These are phyloP conservation scores for Clinocottus analis DNA, from an alignment of 2,113 vertebrate genomes.

Conservation along the genomic window DNA sequence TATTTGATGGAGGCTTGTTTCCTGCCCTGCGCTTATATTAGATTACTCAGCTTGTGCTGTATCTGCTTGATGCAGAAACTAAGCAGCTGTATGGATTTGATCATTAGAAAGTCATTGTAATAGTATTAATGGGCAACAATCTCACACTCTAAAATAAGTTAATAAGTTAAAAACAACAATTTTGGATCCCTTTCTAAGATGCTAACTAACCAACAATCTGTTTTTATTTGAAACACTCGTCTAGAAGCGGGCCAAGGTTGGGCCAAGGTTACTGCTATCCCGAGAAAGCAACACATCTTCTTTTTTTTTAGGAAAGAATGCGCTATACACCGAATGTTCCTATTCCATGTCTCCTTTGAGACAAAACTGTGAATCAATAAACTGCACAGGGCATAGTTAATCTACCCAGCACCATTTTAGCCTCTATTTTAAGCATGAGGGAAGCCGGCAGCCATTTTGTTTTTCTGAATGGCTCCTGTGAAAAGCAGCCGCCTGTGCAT, in stretches of 20 bases:
- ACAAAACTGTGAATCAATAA: constrained; percentile 71
- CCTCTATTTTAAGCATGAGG: constrained; percentile 57
- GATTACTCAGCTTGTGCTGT: constrained; percentile 51
- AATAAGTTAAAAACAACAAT: constrained; percentile 58
- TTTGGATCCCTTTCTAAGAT: constrained; percentile 43
- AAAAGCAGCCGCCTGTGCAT: constrained; percentile 73
- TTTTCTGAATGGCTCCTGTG: constrained; percentile 64
- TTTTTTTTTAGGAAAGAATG: constrained; percentile 14
- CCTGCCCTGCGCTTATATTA: constrained; percentile 60
- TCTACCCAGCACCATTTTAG: constrained; percentile 75
- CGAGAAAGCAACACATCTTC: constrained; percentile 40
- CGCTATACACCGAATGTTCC: constrained; percentile 48
- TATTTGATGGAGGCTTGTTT: constrained; percentile 58
- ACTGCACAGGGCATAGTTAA: constrained; percentile 61
- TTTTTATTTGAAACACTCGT: constrained; percentile 49
- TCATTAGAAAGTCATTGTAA: constrained; percentile 65
- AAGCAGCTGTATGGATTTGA: constrained; percentile 20
- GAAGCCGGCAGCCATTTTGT: constrained; percentile 80
- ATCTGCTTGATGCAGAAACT: constrained; percentile 29
- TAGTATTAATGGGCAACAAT: constrained; percentile 26
- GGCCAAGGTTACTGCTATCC: constrained; percentile 65
- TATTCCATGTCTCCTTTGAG: constrained; percentile 53
- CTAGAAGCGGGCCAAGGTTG: constrained; percentile 47
- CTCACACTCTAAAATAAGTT: constrained; percentile 20
- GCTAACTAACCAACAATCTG: constrained; percentile 40